These are phyloP conservation scores for Lasaia peninsularis DNA, from an alignment of 1,140 invertebrate species.

Conservation along the genomic window DNA sequence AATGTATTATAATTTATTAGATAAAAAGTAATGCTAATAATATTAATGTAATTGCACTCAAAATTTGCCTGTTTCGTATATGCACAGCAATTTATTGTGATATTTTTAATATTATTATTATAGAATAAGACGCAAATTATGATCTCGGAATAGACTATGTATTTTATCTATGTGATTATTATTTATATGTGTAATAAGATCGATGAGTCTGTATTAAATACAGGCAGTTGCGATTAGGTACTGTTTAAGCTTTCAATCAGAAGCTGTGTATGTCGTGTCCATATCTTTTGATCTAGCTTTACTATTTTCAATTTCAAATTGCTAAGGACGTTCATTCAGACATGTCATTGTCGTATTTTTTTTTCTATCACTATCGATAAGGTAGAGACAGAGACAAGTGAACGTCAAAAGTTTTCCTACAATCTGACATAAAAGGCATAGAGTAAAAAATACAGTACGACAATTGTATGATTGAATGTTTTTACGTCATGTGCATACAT, in stretches of 20 bases:
- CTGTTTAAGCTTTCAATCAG: conserved; percentile 29
- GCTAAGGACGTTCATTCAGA: neutral
- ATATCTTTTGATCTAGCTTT: conserved; percentile 28
- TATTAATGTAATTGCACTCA: conserved; percentile 74
- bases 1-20: conserved; percentile 55
- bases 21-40: conserved; percentile 52
- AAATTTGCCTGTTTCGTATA: conserved; percentile 77
- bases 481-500: conserved; percentile 13
- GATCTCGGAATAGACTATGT: conserved; percentile 66
- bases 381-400: too few species aligned
- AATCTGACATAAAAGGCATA: neutral
- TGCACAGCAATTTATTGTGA: conserved; percentile 77
- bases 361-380: too few species aligned
- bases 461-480: too few species aligned
- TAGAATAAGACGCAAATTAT: conserved; percentile 71
- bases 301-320: conserved; percentile 12
- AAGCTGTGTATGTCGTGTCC: conserved; percentile 12
- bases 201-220: conserved; percentile 53
- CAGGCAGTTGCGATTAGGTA: conserved; percentile 29
- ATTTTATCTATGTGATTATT: conserved; percentile 64
- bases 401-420: too few species aligned
- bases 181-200: conserved; percentile 48
- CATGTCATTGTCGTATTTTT: too few species aligned
- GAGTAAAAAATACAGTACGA: conserved; percentile 8
- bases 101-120: conserved; percentile 75